Evolutionary conservation across 2,888 invertebrate genomes (phyloP), one percentile per base, ranked within the genome.

Genomic region (Rhagium mordax): DNA sequence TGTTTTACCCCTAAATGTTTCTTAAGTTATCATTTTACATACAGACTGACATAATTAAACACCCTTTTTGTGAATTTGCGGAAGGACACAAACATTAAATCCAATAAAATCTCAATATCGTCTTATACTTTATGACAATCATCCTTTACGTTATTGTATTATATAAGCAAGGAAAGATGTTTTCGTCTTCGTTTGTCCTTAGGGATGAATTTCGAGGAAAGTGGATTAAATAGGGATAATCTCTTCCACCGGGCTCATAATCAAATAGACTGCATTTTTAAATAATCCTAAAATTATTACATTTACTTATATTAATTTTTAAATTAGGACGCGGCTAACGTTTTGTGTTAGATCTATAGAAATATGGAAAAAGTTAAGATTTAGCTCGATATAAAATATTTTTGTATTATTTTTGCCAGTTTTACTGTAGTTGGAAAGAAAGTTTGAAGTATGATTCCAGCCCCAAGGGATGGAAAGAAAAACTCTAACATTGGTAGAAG

Each of bases 361-460:
- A n/a, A 41, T 41, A n/a, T n/a, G 8, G 33, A 33, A 13, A 33
- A 61, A 18, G 20, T 16, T 24, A 21, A 21, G 47, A 61, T 61
- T 33, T 47, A 47, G 47, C 21, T 55, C 18, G 16, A 21, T 41
- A 66, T 57, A 41, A 57, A 62, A 24, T 33, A 71, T 72, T 74
- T 74, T 72, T 70, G 70, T 70, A 64, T 74, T 76, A 72, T 71
- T 71, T 73, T 67, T 68, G 66, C 60, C 74, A 69, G 71, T 70
- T 74, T 68, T 73, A 73, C 64, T 74, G 73, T 71, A 74, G 75
- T 71, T 72, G 65, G 71, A 68, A 74, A 74, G 77, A 75, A 76
- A 77, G 75, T 77, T 77, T 77, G 75, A 74, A 77, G 74, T 75
- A 77, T 74, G 70, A 75, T 74, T 70, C 66, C 57, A 65, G 67